A percentile compares a stretch with the other conserved stretches of the same genome.
Conservation (phyloP, 2,797 vertebrate species). For the Sebastes taczanowskii region DNA sequence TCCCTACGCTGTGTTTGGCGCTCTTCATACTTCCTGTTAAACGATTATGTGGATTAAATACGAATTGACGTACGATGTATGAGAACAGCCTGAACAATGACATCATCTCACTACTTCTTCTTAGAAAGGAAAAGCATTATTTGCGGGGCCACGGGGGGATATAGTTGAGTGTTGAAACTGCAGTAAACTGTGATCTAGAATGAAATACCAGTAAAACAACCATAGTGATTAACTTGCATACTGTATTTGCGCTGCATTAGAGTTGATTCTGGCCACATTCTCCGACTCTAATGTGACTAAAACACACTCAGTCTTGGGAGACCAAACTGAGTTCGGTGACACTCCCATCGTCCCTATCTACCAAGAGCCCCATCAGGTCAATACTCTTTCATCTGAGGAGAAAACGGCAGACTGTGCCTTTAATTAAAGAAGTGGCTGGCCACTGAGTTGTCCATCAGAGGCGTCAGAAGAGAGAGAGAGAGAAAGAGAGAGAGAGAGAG, state of each 20-base stretch:
- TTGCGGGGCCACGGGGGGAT: neutral
- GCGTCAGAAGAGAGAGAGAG: conserved; percentile 19
- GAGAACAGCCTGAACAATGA: neutral
- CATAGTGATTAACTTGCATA: neutral
- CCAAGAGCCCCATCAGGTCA: conserved; percentile 45
- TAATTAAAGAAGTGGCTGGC: conserved; percentile 65
- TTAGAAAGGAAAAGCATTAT: neutral
- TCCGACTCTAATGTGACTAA: neutral
- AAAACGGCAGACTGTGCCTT: conserved; percentile 51
- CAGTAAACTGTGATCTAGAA: neutral
- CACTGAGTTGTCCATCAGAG: conserved; percentile 67
- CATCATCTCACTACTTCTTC: neutral
- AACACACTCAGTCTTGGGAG: conserved; percentile 12
- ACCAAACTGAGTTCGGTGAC: conserved; percentile 22
- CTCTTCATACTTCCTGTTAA: too few species aligned
- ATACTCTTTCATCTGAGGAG: conserved; percentile 49
- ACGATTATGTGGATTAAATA: too few species aligned
- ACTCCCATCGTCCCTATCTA: conserved; percentile 27
- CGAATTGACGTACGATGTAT: too few species aligned
- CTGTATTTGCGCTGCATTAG: neutral
- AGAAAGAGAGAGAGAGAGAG: neutral
- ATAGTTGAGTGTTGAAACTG: neutral
- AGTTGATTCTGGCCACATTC: neutral
- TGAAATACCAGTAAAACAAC: neutral
- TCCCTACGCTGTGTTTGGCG: rapidly evolving